Evolutionary conservation across 2,113 vertebrate species (phyloP).

Genomic region (Proteles cristata): DNA sequence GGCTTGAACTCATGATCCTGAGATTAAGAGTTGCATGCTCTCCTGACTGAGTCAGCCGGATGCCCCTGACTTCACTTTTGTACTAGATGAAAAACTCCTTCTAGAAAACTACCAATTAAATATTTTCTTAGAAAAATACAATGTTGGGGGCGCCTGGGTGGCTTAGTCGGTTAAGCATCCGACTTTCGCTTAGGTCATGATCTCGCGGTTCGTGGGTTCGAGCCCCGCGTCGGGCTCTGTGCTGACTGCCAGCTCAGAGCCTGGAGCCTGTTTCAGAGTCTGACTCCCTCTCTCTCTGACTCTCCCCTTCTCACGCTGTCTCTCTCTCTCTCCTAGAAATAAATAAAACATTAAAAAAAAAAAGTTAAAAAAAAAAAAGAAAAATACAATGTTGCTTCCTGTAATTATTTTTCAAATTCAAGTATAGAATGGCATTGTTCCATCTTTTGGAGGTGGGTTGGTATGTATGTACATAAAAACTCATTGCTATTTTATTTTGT

Average conservation of each 20-base stretch:
- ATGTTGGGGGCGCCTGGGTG: no score
- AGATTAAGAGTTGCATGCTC: background rate
- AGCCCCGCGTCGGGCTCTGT: no score
- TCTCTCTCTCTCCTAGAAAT: no score
- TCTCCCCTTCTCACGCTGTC: no score
- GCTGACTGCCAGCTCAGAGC: no score
- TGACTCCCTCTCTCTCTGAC: no score
- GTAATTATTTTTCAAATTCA: slow-evolving; percentile 43
- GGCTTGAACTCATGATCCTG: background rate
- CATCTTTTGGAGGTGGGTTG: background rate
- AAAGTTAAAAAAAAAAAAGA: no score
- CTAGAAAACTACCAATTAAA: slow-evolving; percentile 10
- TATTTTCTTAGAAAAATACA: slow-evolving; percentile 37
- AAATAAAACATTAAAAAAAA: no score
- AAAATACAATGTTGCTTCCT: slow-evolving; percentile 21
- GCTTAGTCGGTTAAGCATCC: no score
- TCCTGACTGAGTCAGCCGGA: background rate
- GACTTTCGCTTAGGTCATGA: no score
- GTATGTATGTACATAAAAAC: background rate
- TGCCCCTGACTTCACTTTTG: background rate
- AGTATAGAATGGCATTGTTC: background rate
- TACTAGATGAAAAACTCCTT: background rate
- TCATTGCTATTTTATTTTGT: background rate
- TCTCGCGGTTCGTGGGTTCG: no score
- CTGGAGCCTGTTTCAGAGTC: no score